Percentiles rank a stretch among this genome's conserved stretches.
These are phyloP conservation scores for Condylura cristata DNA, from an alignment of 2,113 vertebrate species.

Conservation along the genomic window DNA sequence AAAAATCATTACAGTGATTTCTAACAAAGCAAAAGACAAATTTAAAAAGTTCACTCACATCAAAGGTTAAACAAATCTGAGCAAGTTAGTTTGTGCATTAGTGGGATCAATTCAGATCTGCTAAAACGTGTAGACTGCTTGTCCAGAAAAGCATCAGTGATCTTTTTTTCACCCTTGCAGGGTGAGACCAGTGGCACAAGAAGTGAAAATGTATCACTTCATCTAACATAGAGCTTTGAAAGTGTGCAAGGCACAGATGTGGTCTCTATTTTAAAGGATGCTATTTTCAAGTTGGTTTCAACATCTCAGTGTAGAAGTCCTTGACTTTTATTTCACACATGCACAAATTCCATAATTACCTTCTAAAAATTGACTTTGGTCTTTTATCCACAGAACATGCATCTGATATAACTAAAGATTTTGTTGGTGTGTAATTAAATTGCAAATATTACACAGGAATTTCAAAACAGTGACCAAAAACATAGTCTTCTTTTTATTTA, in stretches of 20 bases:
- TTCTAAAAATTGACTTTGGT: constrained; percentile 76
- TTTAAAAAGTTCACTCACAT: not conserved
- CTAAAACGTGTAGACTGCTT: not conserved
- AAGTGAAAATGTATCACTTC: not conserved
- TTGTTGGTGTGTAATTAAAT: constrained; percentile 79
- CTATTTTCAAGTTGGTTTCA: constrained; percentile 49
- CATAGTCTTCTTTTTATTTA: not conserved
- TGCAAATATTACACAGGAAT: constrained; percentile 72
- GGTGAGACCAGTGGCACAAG: not conserved
- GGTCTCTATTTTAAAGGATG: constrained; percentile 33
- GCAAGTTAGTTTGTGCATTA: constrained; percentile 22
- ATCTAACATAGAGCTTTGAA: not conserved
- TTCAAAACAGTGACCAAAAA: constrained; percentile 65
- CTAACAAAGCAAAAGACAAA: constrained; percentile 10
- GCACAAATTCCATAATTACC: constrained; percentile 62
- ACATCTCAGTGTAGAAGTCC: not conserved
- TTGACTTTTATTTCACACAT: not conserved
- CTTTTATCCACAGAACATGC: constrained; percentile 51
- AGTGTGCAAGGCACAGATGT: not conserved
- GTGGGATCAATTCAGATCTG: constrained; percentile 1
- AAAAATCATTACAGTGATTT: constrained; percentile 66
- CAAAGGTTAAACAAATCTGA: constrained; percentile 22
- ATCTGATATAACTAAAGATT: constrained; percentile 67
- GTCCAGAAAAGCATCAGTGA: not conserved
- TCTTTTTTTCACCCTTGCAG: constrained; percentile 19